phyloP scores from a whole-genome alignment of 2,113 vertebrate genomes.

The Mixornis gularis region DNA sequence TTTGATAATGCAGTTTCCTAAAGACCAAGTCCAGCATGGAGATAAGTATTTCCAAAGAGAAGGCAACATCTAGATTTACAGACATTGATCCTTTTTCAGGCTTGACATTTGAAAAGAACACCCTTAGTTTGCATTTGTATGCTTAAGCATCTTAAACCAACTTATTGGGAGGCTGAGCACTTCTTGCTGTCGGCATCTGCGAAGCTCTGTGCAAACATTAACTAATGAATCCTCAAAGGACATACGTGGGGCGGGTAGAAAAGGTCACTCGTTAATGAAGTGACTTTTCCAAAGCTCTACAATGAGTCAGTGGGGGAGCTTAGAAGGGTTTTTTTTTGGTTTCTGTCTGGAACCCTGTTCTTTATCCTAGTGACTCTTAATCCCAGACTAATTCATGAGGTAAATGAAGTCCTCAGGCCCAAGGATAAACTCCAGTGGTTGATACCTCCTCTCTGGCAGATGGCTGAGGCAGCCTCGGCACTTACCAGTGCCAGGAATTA shows the following conservation, averaged over 20 bases:
- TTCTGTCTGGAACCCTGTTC: neutral
- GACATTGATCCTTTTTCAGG: neutral
- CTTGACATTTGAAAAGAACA: constrained; percentile 43
- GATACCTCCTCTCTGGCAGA: neutral
- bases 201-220: constrained; percentile 36
- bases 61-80: neutral
- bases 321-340: neutral
- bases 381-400: neutral
- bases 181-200: neutral
- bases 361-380: neutral
- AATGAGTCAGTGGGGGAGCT: constrained; percentile 1
- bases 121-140: constrained; percentile 40
- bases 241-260: neutral
- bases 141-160: constrained; percentile 40
- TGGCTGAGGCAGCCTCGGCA: neutral
- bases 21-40: neutral
- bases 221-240: constrained; percentile 54
- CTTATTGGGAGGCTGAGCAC: constrained; percentile 41
- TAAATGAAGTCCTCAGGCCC: neutral
- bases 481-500: neutral
- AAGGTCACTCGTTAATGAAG: constrained; percentile 49
- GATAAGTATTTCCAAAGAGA: constrained; percentile 8
- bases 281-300: constrained; percentile 27
- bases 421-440: neutral
- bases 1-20: neutral